phyloP scores from a whole-genome alignment of 2,888 invertebrate genomes.

The Cybosia mesomella region DNA sequence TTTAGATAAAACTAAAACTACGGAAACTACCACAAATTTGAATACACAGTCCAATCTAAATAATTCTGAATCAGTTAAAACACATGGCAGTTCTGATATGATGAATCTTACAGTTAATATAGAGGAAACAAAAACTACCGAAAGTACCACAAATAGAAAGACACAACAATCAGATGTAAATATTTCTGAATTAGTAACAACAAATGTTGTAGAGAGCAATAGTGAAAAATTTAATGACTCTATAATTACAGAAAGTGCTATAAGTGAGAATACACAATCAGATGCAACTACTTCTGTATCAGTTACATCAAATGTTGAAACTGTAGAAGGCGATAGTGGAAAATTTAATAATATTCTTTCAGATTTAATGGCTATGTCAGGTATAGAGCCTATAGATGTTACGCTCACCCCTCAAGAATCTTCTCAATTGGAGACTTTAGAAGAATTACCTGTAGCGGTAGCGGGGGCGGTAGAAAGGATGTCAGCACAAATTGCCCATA shows the following conservation, averaged over 20 bases:
- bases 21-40: too few relatives aligned
- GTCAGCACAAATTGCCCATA: background rate
- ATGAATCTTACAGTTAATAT: background rate
- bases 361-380: conserved; percentile 84
- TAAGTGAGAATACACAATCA: background rate
- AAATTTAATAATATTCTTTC: conserved; percentile 73
- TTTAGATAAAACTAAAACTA: background rate
- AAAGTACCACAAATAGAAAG: background rate
- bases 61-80: too few relatives aligned
- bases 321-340: conserved; percentile 11
- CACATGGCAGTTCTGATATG: too few relatives aligned
- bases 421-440: background rate
- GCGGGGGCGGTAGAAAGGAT: background rate
- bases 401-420: conserved; percentile 3
- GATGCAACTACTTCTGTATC: conserved; percentile 2
- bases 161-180: conserved; percentile 1
- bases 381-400: conserved; percentile 70
- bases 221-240: background rate
- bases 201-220: conserved; percentile 8
- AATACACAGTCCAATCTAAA: too few relatives aligned
- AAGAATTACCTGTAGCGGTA: background rate
- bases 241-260: background rate
- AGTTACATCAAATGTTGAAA: conserved; percentile 4
- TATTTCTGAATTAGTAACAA: background rate
- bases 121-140: conserved; percentile 1